phyloP scores from a whole-genome alignment of 2,888 invertebrate species.

The Lathronympha strigana region DNA sequence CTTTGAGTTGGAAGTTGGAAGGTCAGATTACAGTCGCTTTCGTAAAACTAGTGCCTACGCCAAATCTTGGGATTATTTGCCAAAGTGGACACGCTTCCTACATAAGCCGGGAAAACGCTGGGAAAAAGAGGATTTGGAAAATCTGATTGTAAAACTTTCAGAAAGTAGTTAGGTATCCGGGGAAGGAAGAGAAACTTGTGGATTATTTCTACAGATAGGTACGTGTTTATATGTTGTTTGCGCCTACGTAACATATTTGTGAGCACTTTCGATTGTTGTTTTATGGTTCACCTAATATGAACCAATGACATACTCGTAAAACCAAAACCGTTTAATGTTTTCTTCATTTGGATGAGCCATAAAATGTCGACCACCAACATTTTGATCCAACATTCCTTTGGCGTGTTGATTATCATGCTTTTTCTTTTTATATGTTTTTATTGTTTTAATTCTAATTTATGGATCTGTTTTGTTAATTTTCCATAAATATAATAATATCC shows the following conservation, averaged over 20 bases:
- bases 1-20: too few species aligned
- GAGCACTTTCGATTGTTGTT: constrained; percentile 13
- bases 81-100: too few species aligned
- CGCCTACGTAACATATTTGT: background rate
- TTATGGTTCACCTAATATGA: background rate
- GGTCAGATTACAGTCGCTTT: too few species aligned
- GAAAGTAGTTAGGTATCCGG: background rate
- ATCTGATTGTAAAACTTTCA: too few species aligned
- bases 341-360: constrained; percentile 1
- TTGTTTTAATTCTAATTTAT: constrained; percentile 6
- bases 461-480: background rate
- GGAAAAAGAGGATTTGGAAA: too few species aligned
- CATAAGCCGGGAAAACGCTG: too few species aligned
- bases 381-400: background rate
- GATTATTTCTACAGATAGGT: background rate
- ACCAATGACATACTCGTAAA: constrained; percentile 5
- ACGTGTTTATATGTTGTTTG: background rate
- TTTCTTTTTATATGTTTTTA: background rate
- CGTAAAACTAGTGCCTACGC: too few species aligned
- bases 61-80: too few species aligned
- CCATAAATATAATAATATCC: background rate
- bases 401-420: background rate
- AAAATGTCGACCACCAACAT: background rate
- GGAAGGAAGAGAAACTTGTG: background rate
- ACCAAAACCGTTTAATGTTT: constrained; percentile 1